A percentile compares a stretch with the other conserved stretches of the same genome.
Evolutionary conservation across 1,140 invertebrate genomes (phyloP).

Genomic region (Conopomorpha cramerella): DNA sequence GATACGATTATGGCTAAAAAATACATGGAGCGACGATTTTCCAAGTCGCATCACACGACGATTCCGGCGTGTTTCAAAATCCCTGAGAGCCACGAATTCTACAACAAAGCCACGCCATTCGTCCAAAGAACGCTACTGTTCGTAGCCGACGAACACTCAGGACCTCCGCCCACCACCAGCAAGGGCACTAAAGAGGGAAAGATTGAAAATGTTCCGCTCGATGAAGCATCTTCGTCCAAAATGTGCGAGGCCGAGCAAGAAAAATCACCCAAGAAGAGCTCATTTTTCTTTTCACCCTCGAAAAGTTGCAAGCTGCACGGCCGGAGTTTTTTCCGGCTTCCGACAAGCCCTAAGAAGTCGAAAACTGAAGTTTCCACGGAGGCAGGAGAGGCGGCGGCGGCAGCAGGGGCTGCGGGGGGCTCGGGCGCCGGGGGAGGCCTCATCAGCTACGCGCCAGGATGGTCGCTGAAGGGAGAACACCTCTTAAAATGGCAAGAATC

Average conservation of each 20-base stretch:
- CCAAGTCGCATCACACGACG: slow-evolving; percentile 44
- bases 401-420: slow-evolving; percentile 13
- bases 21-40: slow-evolving; percentile 56
- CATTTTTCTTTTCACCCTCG: slow-evolving; percentile 54
- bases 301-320: slow-evolving; percentile 54
- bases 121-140: slow-evolving; percentile 53
- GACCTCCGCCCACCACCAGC: slow-evolving; percentile 25
- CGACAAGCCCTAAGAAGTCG: slow-evolving; percentile 49
- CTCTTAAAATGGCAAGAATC: slow-evolving; percentile 58
- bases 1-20: slow-evolving; percentile 60
- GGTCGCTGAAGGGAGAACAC: slow-evolving; percentile 58
- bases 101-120: slow-evolving; percentile 56
- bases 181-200: slow-evolving; percentile 12
- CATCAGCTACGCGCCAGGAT: slow-evolving; percentile 58
- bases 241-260: slow-evolving; percentile 32
- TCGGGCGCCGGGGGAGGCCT: slow-evolving; percentile 19
- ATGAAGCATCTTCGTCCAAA: slow-evolving; percentile 29
- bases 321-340: slow-evolving; percentile 50
- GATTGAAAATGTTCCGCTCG: slow-evolving; percentile 17
- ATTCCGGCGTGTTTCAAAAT: slow-evolving; percentile 49
- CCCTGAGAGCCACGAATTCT: slow-evolving; percentile 51
- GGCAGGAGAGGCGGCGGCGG: slow-evolving; percentile 14
- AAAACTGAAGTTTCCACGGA: slow-evolving; percentile 27
- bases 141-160: slow-evolving; percentile 45
- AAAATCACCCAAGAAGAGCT: slow-evolving; percentile 52